Conservation (phyloP, 2,888 invertebrate genomes). For the Cantharis rufa region DNA sequence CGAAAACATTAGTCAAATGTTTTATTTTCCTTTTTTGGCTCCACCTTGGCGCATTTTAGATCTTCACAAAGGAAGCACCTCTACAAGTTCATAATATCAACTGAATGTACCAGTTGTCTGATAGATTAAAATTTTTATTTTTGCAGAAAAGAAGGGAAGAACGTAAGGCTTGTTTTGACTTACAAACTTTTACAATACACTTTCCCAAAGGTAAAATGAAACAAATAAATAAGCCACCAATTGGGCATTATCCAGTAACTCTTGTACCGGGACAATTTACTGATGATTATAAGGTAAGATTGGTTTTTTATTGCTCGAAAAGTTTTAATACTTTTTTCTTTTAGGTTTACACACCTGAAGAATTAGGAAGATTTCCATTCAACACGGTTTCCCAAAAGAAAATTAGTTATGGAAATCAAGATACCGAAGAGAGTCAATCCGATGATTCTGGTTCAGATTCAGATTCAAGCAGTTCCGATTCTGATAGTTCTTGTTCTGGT, state of each 20-base stretch:
- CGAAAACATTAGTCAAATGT: no score
- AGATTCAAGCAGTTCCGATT: conserved; percentile 57
- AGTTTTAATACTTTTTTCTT: conserved; percentile 27
- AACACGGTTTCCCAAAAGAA: conserved; percentile 82
- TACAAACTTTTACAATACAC: conserved; percentile 88
- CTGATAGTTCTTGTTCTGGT: conserved; percentile 47
- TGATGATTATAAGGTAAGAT: conserved; percentile 71
- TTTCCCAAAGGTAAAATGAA: conserved; percentile 64
- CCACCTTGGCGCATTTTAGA: no score
- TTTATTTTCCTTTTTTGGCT: no score
- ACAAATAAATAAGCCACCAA: conserved; percentile 57
- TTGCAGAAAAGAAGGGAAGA: conserved; percentile 68
- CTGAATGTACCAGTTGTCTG: no score
- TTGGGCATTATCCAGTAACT: conserved; percentile 85
- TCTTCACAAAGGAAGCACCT: no score
- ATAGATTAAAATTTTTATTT: not conserved
- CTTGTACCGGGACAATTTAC: conserved; percentile 96
- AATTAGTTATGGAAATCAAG: conserved; percentile 58
- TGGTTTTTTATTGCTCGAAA: not conserved
- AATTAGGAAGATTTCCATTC: conserved; percentile 89
- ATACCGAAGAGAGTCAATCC: conserved; percentile 57
- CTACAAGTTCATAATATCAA: no score
- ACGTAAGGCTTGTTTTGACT: conserved; percentile 83
- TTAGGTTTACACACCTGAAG: conserved; percentile 72
- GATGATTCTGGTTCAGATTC: conserved; percentile 59